A percentile compares a stretch with the other conserved stretches of the same genome.
Evolutionary conservation across 2,797 vertebrate species (phyloP).

Genomic region (Heterohyrax brucei): DNA sequence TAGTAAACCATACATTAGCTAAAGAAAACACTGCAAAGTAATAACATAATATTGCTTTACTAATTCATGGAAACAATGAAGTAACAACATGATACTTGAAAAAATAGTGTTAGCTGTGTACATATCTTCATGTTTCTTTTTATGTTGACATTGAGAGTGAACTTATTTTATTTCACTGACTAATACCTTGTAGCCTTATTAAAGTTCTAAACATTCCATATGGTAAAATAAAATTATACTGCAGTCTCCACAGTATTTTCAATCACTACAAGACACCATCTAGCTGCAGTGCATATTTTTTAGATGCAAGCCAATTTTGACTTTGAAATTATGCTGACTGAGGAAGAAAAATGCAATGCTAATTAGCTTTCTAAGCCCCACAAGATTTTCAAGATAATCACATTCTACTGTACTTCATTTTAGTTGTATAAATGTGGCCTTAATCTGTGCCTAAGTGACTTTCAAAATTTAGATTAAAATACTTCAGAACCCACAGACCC

Average conservation of each 20-base stretch:
- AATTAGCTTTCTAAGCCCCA: slow-evolving; percentile 70
- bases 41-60: neutral
- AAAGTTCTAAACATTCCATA: slow-evolving; percentile 76
- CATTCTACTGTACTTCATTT: slow-evolving; percentile 53
- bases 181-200: slow-evolving; percentile 59
- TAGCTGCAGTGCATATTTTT: slow-evolving; percentile 60
- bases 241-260: slow-evolving; percentile 72
- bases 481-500: neutral
- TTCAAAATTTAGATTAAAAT: slow-evolving; percentile 66
- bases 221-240: slow-evolving; percentile 77
- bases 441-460: slow-evolving; percentile 50
- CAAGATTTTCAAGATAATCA: slow-evolving; percentile 71
- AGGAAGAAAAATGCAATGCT: slow-evolving; percentile 69
- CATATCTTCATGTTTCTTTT: slow-evolving; percentile 66
- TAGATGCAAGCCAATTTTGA: slow-evolving; percentile 70
- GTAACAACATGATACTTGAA: slow-evolving; percentile 47
- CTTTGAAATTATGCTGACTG: slow-evolving; percentile 72
- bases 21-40: slow-evolving; percentile 66
- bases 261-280: slow-evolving; percentile 67
- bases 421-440: slow-evolving; percentile 40
- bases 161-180: slow-evolving; percentile 67
- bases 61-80: neutral
- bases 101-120: slow-evolving; percentile 50
- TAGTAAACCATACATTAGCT: slow-evolving; percentile 62
- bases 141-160: slow-evolving; percentile 60